Evolutionary conservation across 2,797 vertebrate genomes (phyloP).

Genomic region (Aplochiton taeniatus): DNA sequence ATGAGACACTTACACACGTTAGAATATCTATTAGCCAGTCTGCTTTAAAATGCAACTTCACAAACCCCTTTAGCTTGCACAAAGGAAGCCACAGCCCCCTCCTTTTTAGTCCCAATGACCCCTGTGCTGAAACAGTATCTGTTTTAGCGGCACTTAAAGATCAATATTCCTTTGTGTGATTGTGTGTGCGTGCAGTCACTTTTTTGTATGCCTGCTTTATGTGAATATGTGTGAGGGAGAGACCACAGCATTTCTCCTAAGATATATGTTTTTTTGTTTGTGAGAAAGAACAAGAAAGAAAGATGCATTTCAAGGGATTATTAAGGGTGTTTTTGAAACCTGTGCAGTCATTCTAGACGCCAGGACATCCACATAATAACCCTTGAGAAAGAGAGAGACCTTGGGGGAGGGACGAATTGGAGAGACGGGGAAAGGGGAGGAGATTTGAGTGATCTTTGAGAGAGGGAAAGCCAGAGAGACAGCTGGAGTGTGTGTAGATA

Average conservation of each 20-base stretch:
- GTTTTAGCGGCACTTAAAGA: conserved; percentile 9
- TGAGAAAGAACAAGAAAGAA: not conserved
- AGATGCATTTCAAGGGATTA: not conserved
- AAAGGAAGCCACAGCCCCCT: conserved; percentile 4
- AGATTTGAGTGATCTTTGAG: not conserved
- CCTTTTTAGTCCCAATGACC: conserved; percentile 2
- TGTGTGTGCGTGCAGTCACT: conserved; percentile 1
- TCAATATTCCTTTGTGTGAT: conserved; percentile 9
- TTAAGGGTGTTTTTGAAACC: too few relatives aligned
- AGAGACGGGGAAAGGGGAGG: not conserved
- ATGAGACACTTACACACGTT: not conserved
- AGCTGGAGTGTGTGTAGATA: conserved; percentile 7
- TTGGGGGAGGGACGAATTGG: not conserved
- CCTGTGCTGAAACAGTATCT: conserved; percentile 15
- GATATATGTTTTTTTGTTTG: too few relatives aligned
- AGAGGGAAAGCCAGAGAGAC: conserved; percentile 4
- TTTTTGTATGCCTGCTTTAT: not conserved
- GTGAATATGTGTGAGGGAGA: not conserved
- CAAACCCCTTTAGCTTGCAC: conserved; percentile 1
- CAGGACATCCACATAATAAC: not conserved
- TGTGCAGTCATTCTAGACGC: not conserved
- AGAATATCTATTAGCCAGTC: not conserved
- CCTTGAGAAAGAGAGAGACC: not conserved
- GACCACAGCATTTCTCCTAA: not conserved
- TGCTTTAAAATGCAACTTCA: not conserved